Evolutionary conservation across 2,888 invertebrate genomes (phyloP).

Genomic region (Drosophila anceps): DNA sequence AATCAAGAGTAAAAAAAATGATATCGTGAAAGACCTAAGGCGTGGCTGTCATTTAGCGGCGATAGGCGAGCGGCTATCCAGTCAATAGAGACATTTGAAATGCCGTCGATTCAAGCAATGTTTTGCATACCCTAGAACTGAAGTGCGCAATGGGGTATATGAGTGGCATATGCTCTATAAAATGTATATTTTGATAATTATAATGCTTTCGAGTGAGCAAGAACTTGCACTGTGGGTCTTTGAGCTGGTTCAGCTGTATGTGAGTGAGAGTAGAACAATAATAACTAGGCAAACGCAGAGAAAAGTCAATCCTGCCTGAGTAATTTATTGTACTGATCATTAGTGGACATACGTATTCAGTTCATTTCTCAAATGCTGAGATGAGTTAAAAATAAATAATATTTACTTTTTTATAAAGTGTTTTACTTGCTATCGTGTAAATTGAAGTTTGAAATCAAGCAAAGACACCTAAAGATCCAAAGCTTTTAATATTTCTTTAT

Average conservation of each 20-base stretch:
- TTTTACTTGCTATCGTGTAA: no score
- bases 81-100: slow-evolving; percentile 44
- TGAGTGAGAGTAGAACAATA: neutral
- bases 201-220: neutral
- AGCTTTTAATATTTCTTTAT: neutral
- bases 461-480: neutral
- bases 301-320: no score
- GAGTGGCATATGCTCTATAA: neutral
- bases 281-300: no score
- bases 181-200: neutral
- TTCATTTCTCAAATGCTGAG: no score
- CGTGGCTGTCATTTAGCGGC: slow-evolving; percentile 49
- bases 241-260: neutral
- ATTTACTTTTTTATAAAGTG: no score
- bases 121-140: slow-evolving; percentile 12
- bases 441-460: neutral
- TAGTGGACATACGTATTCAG: no score
- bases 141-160: neutral
- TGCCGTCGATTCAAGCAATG: slow-evolving; percentile 37
- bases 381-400: no score
- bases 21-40: slow-evolving; percentile 48
- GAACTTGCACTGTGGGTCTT: neutral
- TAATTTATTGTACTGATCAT: no score
- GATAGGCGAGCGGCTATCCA: slow-evolving; percentile 31
- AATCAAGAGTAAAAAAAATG: slow-evolving; percentile 15